Conservation (phyloP, 2,113 vertebrate genomes). For the Callorhinus ursinus region DNA sequence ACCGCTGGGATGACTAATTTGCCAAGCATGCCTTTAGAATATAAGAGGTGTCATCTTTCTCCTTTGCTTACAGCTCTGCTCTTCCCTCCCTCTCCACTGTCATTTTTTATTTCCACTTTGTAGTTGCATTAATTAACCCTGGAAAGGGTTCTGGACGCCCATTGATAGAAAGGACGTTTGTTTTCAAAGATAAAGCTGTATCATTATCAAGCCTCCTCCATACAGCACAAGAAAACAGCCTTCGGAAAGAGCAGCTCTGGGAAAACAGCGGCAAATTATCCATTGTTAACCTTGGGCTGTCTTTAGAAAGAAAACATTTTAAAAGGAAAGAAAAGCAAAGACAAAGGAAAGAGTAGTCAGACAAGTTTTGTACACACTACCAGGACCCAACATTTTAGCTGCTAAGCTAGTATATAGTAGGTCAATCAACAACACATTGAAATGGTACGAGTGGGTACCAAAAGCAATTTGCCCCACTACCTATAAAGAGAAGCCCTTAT, state of each 20-base stretch:
- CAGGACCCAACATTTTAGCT: not conserved
- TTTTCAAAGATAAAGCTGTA: constrained; percentile 71
- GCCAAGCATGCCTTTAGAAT: not conserved
- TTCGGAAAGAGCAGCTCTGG: not conserved
- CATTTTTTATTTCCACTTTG: constrained; percentile 69
- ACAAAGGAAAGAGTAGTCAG: constrained; percentile 34
- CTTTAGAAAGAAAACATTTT: constrained; percentile 60
- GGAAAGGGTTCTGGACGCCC: not conserved
- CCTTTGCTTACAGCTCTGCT: not conserved
- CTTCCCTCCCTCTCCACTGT: not conserved
- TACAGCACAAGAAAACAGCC: not conserved
- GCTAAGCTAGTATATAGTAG: not conserved
- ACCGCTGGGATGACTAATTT: not conserved
- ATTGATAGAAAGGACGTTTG: constrained; percentile 19
- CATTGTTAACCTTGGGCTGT: constrained; percentile 55
- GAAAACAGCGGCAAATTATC: constrained; percentile 9
- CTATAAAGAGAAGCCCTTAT: not conserved
- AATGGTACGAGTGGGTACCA: rapidly evolving
- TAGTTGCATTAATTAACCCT: constrained; percentile 64
- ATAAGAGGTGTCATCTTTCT: not conserved
- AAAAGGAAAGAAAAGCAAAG: constrained; percentile 53
- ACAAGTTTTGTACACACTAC: not conserved
- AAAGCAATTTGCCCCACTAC: not conserved
- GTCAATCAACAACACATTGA: not conserved
- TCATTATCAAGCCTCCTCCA: constrained; percentile 46